A percentile compares a stretch with the other conserved stretches of the same genome.
Evolutionary conservation across 2,888 invertebrate species (phyloP).

Genomic region (Rhagium mordax): DNA sequence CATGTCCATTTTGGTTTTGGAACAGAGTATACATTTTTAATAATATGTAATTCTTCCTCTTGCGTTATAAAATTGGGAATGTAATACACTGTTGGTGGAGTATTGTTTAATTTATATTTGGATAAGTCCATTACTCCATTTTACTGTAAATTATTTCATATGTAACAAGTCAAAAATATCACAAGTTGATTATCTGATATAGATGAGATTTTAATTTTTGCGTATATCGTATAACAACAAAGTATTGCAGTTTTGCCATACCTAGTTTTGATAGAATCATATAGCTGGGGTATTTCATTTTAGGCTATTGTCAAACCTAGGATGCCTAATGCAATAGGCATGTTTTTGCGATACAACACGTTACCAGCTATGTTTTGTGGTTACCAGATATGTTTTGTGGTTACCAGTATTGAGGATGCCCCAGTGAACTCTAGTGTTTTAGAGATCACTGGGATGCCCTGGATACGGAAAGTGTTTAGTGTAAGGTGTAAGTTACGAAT

Average conservation of each 20-base stretch:
- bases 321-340: no score
- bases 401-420: no score
- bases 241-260: not conserved
- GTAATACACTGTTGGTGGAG: slow-evolving; percentile 81
- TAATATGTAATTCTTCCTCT: slow-evolving; percentile 80
- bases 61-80: slow-evolving; percentile 89
- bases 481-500: no score
- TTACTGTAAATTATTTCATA: not conserved
- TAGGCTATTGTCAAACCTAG: no score
- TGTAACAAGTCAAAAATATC: not conserved
- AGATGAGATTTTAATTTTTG: not conserved
- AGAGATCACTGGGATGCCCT: no score
- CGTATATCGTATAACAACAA: not conserved
- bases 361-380: no score
- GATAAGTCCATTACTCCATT: slow-evolving; percentile 54
- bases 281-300: no score
- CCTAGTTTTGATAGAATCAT: no score
- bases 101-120: slow-evolving; percentile 66
- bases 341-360: no score
- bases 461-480: no score
- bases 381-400: no score
- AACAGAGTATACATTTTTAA: slow-evolving; percentile 82
- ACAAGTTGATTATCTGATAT: not conserved
- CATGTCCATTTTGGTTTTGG: slow-evolving; percentile 98
- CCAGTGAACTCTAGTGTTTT: no score